Evolutionary conservation across 1,140 invertebrate genomes (phyloP).

Genomic region (Leguminivora glycinivorella): DNA sequence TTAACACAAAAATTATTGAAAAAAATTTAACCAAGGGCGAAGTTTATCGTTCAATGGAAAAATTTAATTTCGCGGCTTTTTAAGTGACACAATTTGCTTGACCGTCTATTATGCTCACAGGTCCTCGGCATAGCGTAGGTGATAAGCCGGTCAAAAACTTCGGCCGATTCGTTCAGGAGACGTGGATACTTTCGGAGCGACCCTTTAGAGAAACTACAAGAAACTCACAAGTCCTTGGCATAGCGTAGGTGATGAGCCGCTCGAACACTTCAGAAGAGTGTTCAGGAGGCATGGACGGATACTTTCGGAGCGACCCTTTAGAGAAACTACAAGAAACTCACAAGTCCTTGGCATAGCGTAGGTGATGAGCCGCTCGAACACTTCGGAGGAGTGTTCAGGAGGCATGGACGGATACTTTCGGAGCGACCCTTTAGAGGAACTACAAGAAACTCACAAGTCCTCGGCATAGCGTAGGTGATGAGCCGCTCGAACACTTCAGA

Average conservation of each 20-base stretch:
- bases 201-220: conserved; percentile 29
- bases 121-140: conserved; percentile 46
- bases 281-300: conserved; percentile 49
- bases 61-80: too few species aligned
- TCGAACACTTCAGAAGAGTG: conserved; percentile 55
- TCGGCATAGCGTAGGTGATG: conserved; percentile 47
- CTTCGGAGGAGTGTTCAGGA: conserved; percentile 51
- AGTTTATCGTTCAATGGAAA: too few species aligned
- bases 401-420: conserved; percentile 55
- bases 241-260: conserved; percentile 49
- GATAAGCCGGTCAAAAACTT: conserved; percentile 53
- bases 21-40: too few species aligned
- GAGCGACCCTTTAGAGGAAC: conserved; percentile 43
- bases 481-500: conserved; percentile 55
- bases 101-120: too few species aligned
- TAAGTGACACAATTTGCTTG: too few species aligned
- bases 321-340: conserved; percentile 32
- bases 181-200: conserved; percentile 58
- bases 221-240: conserved; percentile 46
- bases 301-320: conserved; percentile 54
- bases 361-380: conserved; percentile 51
- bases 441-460: conserved; percentile 41
- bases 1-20: too few species aligned
- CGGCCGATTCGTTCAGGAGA: conserved; percentile 51
- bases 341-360: conserved; percentile 48